Conservation (phyloP, 2,113 vertebrate genomes). For the Peromyscus polionotus region DNA sequence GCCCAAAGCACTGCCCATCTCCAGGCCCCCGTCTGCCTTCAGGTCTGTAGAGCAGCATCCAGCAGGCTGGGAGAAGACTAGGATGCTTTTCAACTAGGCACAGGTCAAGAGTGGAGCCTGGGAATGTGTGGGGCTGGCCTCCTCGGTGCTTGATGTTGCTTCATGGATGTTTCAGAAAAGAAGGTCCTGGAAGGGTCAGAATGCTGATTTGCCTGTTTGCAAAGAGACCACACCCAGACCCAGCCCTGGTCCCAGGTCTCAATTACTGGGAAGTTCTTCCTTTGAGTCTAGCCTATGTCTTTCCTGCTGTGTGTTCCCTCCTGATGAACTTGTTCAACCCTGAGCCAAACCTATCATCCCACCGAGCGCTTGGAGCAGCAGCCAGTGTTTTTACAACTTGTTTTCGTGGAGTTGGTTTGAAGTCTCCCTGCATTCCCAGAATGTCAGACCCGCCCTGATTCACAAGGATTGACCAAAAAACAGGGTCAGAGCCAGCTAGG, state of each 20-base stretch:
- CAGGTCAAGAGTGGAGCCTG: background rate
- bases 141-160: background rate
- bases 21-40: background rate
- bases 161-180: background rate
- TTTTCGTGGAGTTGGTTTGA: slow-evolving; percentile 80
- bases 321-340: slow-evolving; percentile 62
- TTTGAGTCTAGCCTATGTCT: slow-evolving; percentile 52
- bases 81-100: slow-evolving; percentile 8
- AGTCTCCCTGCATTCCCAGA: slow-evolving; percentile 79
- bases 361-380: background rate
- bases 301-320: slow-evolving; percentile 41
- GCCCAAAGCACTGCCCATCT: background rate
- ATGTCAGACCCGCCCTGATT: slow-evolving; percentile 79
- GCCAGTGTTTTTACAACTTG: slow-evolving; percentile 82
- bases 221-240: background rate
- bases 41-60: background rate
- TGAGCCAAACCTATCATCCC: slow-evolving; percentile 53
- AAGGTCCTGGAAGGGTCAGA: slow-evolving; percentile 39
- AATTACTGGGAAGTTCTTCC: slow-evolving; percentile 19
- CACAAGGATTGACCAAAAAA: slow-evolving; percentile 76
- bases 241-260: background rate
- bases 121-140: background rate
- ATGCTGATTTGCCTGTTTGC: background rate
- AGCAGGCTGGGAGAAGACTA: background rate
- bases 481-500: slow-evolving; percentile 68